Evolutionary conservation across 2,113 vertebrate species (phyloP), one percentile per base, ranked within the genome.

Genomic region (Pipa parva): DNA sequence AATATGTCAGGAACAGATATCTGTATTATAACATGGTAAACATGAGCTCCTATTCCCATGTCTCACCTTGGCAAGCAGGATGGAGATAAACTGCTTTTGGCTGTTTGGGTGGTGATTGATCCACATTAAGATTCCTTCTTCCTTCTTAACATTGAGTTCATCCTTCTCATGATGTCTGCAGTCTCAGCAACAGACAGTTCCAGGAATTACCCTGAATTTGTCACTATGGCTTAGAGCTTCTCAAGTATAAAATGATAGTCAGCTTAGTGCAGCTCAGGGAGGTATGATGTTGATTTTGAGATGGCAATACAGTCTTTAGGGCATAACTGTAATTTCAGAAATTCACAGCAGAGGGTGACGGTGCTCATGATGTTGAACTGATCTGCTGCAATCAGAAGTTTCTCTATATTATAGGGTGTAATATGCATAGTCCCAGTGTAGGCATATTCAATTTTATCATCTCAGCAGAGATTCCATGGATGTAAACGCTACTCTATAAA

Each of bases 381-480:
- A 66, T 92, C 85, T 0, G 90, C 90, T 0, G 87, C 84, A 0
- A 68, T 62, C 3, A 92, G 63, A 24, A 93, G 79, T 13, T 75
- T 63, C 64, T 85, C 75, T 5, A 81, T 85, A 0, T 90, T 93
- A 29, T 85, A 80, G 0, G 70, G 64, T 0, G 81, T 91, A 78
- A 94, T 73, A 0, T 51, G 72, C 25, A 89, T 76, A 0, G 81
- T 80, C 59, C 81, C 71, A 0, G 79, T 91, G 74, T 91, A 92
- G 1, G 88, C 84, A 0, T 89, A 91, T 22, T 92, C 82, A 0
- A 92, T 85, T 76, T 77, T 87, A 92, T 91, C 80, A 87, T 87
- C 63, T 88, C 80, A 0, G 88, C 77, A 20, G 87, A 84, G 45
- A 83, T 74, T 20, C 86, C 88, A 0, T 85, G 80, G 28, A 92